Percentiles rank a stretch among this genome's conserved stretches.
Evolutionary conservation across 2,113 vertebrate genomes (phyloP).

Genomic region (Corynorhinus townsendii): DNA sequence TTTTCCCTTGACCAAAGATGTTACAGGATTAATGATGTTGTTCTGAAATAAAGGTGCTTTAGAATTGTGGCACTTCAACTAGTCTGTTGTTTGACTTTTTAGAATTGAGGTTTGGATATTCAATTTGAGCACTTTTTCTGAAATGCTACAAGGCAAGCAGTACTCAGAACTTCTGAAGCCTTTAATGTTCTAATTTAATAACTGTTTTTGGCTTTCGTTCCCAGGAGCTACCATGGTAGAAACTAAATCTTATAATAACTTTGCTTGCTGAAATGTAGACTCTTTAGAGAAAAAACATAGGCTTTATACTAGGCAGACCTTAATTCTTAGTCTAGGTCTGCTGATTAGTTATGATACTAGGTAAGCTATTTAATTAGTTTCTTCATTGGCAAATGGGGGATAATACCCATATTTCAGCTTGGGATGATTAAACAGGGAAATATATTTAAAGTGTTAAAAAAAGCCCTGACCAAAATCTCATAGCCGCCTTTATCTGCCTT

Average conservation of each 20-base stretch:
- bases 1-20: neutral
- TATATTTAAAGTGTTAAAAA: neutral
- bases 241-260: neutral
- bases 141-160: neutral
- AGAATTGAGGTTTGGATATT: neutral
- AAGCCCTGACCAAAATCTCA: neutral
- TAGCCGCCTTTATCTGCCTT: neutral
- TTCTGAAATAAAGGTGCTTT: conserved; percentile 22
- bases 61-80: neutral
- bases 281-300: neutral
- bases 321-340: neutral
- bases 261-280: neutral
- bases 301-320: neutral
- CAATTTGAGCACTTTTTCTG: neutral
- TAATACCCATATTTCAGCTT: neutral
- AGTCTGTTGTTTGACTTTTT: neutral
- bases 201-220: neutral
- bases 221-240: neutral
- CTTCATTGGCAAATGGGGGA: neutral
- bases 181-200: neutral
- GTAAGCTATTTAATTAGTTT: conserved; percentile 13
- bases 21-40: neutral
- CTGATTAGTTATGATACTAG: neutral
- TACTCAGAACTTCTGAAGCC: neutral
- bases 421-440: neutral